Conservation (phyloP, 2,888 invertebrate species). For the Petrophora chlorosata region DNA sequence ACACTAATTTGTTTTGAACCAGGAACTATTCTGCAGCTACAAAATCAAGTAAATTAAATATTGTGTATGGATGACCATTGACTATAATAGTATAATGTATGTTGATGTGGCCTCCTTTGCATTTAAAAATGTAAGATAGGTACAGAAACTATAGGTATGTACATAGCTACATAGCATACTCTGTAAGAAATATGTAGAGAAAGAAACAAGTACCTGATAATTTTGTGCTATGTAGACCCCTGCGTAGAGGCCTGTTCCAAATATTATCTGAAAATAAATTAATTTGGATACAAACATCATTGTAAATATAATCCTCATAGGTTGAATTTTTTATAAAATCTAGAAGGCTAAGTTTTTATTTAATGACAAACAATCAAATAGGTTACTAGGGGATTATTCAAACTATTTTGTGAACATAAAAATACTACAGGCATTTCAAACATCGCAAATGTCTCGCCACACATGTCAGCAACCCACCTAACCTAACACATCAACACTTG, state of each 20-base stretch:
- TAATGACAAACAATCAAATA: no score
- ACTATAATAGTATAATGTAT: no score
- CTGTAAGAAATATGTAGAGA: no score
- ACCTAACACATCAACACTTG: no score
- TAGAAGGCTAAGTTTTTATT: slow-evolving; percentile 3
- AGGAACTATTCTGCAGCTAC: slow-evolving; percentile 25
- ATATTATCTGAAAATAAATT: slow-evolving; percentile 84
- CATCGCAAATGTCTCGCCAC: no score
- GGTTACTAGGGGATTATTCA: no score
- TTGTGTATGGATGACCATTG: slow-evolving; percentile 5
- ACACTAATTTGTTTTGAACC: slow-evolving; percentile 34
- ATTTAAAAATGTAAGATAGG: slow-evolving; percentile 13
- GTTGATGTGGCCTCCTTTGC: slow-evolving; percentile 51
- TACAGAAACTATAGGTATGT: no score
- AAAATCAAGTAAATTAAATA: background rate
- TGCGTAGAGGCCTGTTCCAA: slow-evolving; percentile 87
- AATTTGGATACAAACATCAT: background rate
- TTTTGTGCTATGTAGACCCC: slow-evolving; percentile 90
- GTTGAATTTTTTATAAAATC: background rate
- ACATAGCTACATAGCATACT: no score
- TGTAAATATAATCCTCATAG: background rate
- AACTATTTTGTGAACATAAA: no score
- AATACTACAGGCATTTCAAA: no score
- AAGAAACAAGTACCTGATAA: slow-evolving; percentile 85
- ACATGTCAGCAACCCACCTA: no score